phyloP scores from a whole-genome alignment of 92 coral and sea anemone genomes.

The Siderastrea radians region DNA sequence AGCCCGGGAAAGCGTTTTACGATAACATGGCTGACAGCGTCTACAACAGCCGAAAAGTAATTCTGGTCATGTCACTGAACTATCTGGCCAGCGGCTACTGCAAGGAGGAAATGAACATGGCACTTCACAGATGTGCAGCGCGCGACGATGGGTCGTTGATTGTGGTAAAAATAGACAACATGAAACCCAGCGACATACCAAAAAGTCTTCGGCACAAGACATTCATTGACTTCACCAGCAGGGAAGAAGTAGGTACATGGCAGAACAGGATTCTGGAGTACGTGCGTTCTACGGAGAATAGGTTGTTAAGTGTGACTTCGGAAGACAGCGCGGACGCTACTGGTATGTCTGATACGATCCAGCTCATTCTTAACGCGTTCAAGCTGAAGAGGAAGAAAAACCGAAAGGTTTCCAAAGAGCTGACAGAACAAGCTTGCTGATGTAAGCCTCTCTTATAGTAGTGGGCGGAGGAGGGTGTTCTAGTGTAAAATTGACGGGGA shows the following conservation, averaged over 20 bases:
- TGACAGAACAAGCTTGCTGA: not conserved
- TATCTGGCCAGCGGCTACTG: constrained; percentile 84
- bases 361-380: not conserved
- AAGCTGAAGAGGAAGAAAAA: constrained; percentile 18
- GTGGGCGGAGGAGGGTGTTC: not conserved
- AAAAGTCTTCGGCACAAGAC: constrained; percentile 71
- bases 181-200: constrained; percentile 65
- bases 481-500: not conserved
- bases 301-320: constrained; percentile 9
- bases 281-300: not conserved
- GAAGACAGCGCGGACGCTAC: not conserved
- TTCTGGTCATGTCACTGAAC: constrained; percentile 78
- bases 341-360: not conserved
- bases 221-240: constrained; percentile 74
- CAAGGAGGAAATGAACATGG: constrained; percentile 81
- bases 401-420: not conserved
- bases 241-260: constrained; percentile 69
- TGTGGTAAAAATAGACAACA: constrained; percentile 71
- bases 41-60: constrained; percentile 82
- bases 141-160: constrained; percentile 62
- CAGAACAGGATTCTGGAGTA: constrained; percentile 52
- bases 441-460: not conserved
- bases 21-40: constrained; percentile 91
- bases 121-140: constrained; percentile 62
- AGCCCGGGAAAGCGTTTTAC: constrained; percentile 67